Evolutionary conservation across 2,113 vertebrate species (phyloP).

Genomic region (Grus americana): DNA sequence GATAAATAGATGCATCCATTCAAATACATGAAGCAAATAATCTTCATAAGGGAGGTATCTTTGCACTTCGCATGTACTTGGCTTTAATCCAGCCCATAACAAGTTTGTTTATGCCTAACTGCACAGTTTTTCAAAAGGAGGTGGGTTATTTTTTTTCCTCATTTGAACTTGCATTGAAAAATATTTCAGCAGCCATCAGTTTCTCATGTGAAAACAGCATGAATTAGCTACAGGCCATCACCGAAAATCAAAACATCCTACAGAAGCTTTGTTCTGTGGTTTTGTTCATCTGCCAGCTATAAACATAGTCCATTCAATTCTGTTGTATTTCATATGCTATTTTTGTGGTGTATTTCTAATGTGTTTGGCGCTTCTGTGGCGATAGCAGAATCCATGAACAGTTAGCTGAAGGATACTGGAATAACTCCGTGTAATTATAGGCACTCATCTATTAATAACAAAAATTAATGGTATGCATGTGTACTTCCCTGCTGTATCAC

Average conservation of each 20-base stretch:
- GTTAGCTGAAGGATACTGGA: background rate
- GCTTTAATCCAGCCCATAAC: constrained; percentile 18
- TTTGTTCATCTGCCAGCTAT: constrained; percentile 58
- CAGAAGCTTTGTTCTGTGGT: constrained; percentile 40
- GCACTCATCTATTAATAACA: constrained; percentile 26
- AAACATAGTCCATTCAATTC: constrained; percentile 36
- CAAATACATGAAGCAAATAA: constrained; percentile 4
- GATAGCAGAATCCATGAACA: background rate
- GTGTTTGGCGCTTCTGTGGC: background rate
- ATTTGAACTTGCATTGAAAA: constrained; percentile 51
- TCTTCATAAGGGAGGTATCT: constrained; percentile 12
- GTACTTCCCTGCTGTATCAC: background rate
- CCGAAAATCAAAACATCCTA: constrained; percentile 49
- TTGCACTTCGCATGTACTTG: background rate
- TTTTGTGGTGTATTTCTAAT: constrained; percentile 38
- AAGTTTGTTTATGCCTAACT: constrained; percentile 53
- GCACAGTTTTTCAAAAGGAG: constrained; percentile 22
- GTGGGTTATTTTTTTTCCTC: constrained; percentile 50
- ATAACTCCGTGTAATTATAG: constrained; percentile 22
- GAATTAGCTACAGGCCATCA: constrained; percentile 55
- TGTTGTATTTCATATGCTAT: constrained; percentile 11
- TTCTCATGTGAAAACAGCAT: constrained; percentile 53
- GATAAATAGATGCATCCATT: constrained; percentile 16
- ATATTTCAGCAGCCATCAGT: constrained; percentile 44
- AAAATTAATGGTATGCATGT: background rate